Conservation (phyloP, 2,888 invertebrate genomes). For the Tetanocera ferruginea region DNA sequence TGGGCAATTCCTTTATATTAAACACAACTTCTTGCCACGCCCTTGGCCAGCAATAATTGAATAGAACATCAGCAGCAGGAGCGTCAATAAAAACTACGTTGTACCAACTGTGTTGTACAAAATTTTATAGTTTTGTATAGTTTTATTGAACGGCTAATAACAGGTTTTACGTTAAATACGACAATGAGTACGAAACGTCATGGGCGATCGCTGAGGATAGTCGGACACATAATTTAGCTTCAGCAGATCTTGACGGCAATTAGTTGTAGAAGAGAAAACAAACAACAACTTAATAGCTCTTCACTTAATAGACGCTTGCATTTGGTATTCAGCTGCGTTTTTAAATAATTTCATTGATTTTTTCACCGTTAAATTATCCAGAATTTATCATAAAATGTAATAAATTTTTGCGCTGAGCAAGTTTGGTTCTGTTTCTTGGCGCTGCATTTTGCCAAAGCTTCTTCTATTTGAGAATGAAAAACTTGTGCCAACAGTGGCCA, state of each 20-base stretch:
- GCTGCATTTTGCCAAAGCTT: not conserved
- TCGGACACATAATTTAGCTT: not conserved
- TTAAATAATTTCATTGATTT: not conserved
- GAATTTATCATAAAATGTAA: not conserved
- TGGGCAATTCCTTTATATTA: not conserved
- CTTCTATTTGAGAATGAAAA: not conserved
- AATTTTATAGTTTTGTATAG: conserved; percentile 41
- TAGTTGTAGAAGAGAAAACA: not conserved
- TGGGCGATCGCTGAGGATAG: conserved; percentile 10
- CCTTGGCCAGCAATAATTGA: conserved; percentile 43
- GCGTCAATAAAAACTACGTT: not conserved
- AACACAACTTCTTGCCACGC: conserved; percentile 46
- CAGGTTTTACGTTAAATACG: conserved; percentile 40
- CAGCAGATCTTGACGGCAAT: not conserved
- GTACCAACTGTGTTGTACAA: not conserved
- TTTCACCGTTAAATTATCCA: not conserved
- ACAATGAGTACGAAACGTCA: not conserved
- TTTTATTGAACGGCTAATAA: conserved; percentile 50
- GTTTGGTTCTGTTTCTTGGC: not conserved
- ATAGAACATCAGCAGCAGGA: conserved; percentile 10
- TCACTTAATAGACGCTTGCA: not conserved
- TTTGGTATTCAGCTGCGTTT: not conserved
- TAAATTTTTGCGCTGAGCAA: not conserved
- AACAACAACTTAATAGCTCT: not conserved
- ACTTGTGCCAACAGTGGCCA: not conserved